Conservation (phyloP, 2,113 vertebrate genomes). For the Machaerirhynchus nigripectus region DNA sequence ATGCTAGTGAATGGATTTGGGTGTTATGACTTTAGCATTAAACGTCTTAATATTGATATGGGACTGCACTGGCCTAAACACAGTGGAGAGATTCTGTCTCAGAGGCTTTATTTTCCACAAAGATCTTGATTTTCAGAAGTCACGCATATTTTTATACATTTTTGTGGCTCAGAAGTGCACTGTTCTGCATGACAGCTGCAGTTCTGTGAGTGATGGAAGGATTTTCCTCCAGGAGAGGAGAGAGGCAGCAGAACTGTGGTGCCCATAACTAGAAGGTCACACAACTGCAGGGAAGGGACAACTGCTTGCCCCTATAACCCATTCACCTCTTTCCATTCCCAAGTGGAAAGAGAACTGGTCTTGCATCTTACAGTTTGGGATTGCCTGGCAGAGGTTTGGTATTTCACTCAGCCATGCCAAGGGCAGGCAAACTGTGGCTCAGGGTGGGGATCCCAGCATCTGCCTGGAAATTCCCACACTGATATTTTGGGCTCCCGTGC, state of each 20-base stretch:
- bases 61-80: neutral
- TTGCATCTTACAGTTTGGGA: neutral
- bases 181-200: neutral
- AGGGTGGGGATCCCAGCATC: neutral
- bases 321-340: neutral
- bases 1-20: neutral
- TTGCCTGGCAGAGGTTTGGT: neutral
- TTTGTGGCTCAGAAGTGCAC: neutral
- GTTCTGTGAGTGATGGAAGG: neutral
- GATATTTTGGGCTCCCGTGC: neutral
- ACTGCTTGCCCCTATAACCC: neutral
- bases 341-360: neutral
- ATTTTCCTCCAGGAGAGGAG: neutral
- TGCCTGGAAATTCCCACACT: accelerated
- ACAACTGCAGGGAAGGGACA: neutral
- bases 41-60: neutral
- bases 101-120: neutral
- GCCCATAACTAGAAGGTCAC: neutral
- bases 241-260: neutral
- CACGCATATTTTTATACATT: neutral
- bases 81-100: neutral
- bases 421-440: accelerated
- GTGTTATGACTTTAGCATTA: neutral
- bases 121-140: neutral
- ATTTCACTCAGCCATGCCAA: neutral